Base-by-base conservation (phyloP, 2,888 invertebrate genomes). In the Pachliopta kotzebuea region DNA sequence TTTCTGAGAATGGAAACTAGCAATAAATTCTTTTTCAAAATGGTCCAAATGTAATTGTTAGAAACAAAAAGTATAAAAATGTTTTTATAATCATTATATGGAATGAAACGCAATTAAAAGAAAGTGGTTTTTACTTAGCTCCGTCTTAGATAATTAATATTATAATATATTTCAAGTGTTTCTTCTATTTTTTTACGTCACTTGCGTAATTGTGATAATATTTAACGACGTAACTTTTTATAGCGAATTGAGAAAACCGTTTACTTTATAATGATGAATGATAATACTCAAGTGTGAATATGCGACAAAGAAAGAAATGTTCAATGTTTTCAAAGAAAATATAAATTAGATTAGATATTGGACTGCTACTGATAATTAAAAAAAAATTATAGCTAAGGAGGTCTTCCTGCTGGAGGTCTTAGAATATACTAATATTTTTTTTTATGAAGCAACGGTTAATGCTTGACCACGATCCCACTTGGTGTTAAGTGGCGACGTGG, bases 151-250 rank as follows among this genome's bases (percentile, higher is more conserved):
- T 45, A 45, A 45, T n/a, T 45, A 45, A n/a, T 37, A 37, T 37
- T 37, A 37, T 14, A 37, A 37, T 37, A 37, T 37, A 1, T 45
- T 45, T 45, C 8, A 45, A 45, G 45, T n/a, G 6, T 37, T 37
- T 45, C 45, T n/a, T 45, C 45, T n/a, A 45, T 45, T 45, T 45
- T n/a, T n/a, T 45, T n/a, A 45, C n/a, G 45, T 7, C 8, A n/a
- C n/a, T 45, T 45, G 45, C 45, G 45, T 45, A 45, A 45, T 18
- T 45, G 45, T n/a, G n/a, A 45, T 45, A 45, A 45, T n/a, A n/a
- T 18, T 45, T 45, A 45, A 45, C n/a, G 18, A 45, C 8, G 45
- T 45, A 45, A 45, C n/a, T n/a, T 45, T 37, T 37, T 37, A 14
- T 45, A 45, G n/a, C n/a, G 18, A 11, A 45, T 4, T n/a, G 8